A percentile compares a stretch with the other conserved stretches of the same genome.
These are phyloP conservation scores for Hofmannophila pseudospretella DNA, from an alignment of 2,888 invertebrate species.

Conservation along the genomic window DNA sequence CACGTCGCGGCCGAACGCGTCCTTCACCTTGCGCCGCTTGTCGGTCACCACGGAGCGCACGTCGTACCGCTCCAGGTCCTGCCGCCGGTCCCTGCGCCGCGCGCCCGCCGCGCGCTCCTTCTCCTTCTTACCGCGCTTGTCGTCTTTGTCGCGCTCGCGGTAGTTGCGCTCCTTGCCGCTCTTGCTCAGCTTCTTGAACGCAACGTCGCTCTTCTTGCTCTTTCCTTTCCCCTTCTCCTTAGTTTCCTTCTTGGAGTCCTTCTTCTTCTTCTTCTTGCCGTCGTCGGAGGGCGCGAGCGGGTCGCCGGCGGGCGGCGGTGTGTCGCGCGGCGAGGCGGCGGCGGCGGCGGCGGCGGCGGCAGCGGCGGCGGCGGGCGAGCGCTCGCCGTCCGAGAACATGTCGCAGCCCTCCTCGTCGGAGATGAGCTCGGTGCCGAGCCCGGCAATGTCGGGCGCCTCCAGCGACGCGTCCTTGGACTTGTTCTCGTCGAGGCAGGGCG, in stretches of 20 bases:
- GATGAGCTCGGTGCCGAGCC: slow-evolving; percentile 85
- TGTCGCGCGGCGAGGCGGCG: slow-evolving; percentile 43
- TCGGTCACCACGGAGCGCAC: slow-evolving; percentile 87
- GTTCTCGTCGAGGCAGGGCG: slow-evolving; percentile 84
- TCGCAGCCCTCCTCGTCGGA: slow-evolving; percentile 84
- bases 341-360: slow-evolving; percentile 51
- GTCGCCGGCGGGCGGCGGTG: slow-evolving; percentile 57
- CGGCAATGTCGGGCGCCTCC: slow-evolving; percentile 69
- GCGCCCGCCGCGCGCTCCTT: slow-evolving; percentile 24
- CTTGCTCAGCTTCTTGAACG: slow-evolving; percentile 90
- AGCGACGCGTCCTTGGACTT: slow-evolving; percentile 62
- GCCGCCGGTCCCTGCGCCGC: slow-evolving; percentile 48
- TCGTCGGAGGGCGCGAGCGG: slow-evolving; percentile 45
- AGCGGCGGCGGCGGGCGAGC: slow-evolving; percentile 55
- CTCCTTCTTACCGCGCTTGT: slow-evolving; percentile 39
- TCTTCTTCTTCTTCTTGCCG: slow-evolving; percentile 36
- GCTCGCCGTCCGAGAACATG: slow-evolving; percentile 79
- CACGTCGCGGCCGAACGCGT: slow-evolving; percentile 88
- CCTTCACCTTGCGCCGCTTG: slow-evolving; percentile 81
- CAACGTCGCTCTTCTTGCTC: slow-evolving; percentile 73
- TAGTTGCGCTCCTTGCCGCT: slow-evolving; percentile 88
- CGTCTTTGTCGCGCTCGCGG: slow-evolving; percentile 76
- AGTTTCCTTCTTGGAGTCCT: slow-evolving; percentile 35
- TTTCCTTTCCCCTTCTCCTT: slow-evolving; percentile 46
- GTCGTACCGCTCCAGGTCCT: slow-evolving; percentile 88